Percentiles rank a stretch among this genome's conserved stretches.
Evolutionary conservation across 2,888 invertebrate genomes (phyloP).

Genomic region (Eustalomyia histrio): DNA sequence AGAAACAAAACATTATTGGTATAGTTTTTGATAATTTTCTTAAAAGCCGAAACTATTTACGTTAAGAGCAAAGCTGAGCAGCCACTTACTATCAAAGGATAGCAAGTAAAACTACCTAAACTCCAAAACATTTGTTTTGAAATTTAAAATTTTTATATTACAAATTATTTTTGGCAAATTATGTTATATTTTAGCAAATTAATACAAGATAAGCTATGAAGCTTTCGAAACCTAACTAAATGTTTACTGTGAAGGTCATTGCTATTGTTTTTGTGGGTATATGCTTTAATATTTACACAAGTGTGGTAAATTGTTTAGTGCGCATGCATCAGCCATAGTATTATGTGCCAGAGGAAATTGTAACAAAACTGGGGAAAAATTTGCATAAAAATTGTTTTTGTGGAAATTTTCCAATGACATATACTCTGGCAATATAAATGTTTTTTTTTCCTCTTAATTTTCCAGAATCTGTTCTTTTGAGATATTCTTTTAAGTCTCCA

Average conservation of each 20-base stretch:
- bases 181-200: slow-evolving; percentile 32
- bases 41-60: slow-evolving; percentile 62
- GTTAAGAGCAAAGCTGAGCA: slow-evolving; percentile 74
- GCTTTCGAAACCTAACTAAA: slow-evolving; percentile 35
- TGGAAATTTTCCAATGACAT: neutral
- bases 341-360: neutral
- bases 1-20: slow-evolving; percentile 7
- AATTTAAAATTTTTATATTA: slow-evolving; percentile 8
- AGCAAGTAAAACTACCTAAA: slow-evolving; percentile 76
- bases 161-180: slow-evolving; percentile 26
- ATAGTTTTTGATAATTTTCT: neutral
- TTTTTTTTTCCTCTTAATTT: no score
- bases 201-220: slow-evolving; percentile 30
- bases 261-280: slow-evolving; percentile 44
- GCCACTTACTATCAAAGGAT: slow-evolving; percentile 75
- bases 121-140: slow-evolving; percentile 71
- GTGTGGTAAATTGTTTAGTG: slow-evolving; percentile 3
- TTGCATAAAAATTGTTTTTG: neutral
- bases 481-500: no score
- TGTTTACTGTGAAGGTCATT: slow-evolving; percentile 65
- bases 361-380: neutral
- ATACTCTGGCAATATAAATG: no score
- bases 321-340: slow-evolving; percentile 20
- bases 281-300: slow-evolving; percentile 13
- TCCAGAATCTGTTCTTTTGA: no score